Conservation (phyloP, 2,113 vertebrate genomes). For the Monarcha castaneiventris region DNA sequence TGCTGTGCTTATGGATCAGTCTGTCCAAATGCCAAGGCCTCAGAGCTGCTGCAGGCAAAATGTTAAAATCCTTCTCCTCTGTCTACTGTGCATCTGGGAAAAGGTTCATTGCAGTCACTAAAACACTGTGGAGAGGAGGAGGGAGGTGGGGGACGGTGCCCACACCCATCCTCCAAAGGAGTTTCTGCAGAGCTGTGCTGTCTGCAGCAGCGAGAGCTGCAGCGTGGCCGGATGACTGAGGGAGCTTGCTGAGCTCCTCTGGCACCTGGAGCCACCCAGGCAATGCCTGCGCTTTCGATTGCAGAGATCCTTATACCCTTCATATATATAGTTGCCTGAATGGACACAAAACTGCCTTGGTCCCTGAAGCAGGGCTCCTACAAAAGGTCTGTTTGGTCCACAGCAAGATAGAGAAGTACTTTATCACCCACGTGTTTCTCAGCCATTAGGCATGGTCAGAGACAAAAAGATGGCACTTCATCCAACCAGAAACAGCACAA, state of each 20-base stretch:
- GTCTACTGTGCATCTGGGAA: background rate
- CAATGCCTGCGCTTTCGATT: background rate
- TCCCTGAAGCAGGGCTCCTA: background rate
- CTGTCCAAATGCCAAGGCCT: slow-evolving; percentile 57
- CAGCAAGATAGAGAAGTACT: background rate
- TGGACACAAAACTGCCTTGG: background rate
- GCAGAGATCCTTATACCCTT: background rate
- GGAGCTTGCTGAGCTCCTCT: background rate
- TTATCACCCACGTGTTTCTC: background rate
- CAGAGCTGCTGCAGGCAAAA: slow-evolving; percentile 52
- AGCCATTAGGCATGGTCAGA: background rate
- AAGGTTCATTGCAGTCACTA: background rate
- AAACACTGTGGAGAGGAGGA: background rate
- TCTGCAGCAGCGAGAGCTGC: background rate
- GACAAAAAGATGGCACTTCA: background rate
- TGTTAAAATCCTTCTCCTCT: background rate
- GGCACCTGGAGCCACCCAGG: background rate
- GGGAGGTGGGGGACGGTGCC: background rate
- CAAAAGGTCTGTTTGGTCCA: background rate
- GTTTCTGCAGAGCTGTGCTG: background rate
- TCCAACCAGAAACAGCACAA: background rate
- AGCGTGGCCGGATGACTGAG: background rate
- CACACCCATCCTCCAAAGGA: rapidly evolving
- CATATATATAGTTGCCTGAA: background rate
- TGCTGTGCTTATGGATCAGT: background rate